Conservation (phyloP, 64 coral and sea anemone genomes). For the Hydrozoanthus tunicans region DNA sequence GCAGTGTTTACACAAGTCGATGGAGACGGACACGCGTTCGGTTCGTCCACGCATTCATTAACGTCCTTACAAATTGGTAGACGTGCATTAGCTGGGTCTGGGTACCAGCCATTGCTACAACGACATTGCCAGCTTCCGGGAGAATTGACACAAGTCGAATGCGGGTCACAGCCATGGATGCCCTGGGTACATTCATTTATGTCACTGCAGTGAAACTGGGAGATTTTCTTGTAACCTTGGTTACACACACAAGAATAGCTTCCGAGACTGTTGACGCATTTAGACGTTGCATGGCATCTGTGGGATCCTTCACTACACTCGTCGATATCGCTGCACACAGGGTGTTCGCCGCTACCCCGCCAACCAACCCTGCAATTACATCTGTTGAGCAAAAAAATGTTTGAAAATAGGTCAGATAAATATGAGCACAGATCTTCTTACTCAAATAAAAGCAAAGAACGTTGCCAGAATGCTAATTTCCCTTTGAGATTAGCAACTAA, state of each 20-base stretch:
- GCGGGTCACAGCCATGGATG: slow-evolving; percentile 58
- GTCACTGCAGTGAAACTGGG: slow-evolving; percentile 61
- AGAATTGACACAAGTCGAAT: slow-evolving; percentile 65
- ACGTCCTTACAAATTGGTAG: slow-evolving; percentile 67
- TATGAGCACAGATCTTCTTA: background rate
- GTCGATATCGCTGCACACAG: slow-evolving; percentile 65
- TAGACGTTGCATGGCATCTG: slow-evolving; percentile 53
- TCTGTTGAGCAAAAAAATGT: background rate
- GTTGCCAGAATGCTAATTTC: too few species aligned
- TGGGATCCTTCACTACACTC: slow-evolving; percentile 60
- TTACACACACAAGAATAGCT: slow-evolving; percentile 64
- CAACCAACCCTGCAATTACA: slow-evolving; percentile 71
- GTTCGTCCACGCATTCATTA: slow-evolving; percentile 63
- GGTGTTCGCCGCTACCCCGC: slow-evolving; percentile 58
- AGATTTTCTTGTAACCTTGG: slow-evolving; percentile 56
- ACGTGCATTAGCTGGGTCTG: slow-evolving; percentile 56
- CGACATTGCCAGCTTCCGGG: slow-evolving; percentile 71
- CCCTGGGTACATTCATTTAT: slow-evolving; percentile 71
- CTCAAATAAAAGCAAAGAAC: too few species aligned
- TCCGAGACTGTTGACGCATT: slow-evolving; percentile 59
- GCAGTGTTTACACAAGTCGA: slow-evolving; percentile 68
- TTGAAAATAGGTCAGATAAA: background rate
- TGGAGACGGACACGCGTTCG: slow-evolving; percentile 54
- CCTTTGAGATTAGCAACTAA: too few species aligned
- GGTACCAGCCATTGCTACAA: slow-evolving; percentile 72